Evolutionary conservation across 2,888 invertebrate species (phyloP), one percentile per base, ranked within the genome.

Genomic region (Tenthredo amoena): DNA sequence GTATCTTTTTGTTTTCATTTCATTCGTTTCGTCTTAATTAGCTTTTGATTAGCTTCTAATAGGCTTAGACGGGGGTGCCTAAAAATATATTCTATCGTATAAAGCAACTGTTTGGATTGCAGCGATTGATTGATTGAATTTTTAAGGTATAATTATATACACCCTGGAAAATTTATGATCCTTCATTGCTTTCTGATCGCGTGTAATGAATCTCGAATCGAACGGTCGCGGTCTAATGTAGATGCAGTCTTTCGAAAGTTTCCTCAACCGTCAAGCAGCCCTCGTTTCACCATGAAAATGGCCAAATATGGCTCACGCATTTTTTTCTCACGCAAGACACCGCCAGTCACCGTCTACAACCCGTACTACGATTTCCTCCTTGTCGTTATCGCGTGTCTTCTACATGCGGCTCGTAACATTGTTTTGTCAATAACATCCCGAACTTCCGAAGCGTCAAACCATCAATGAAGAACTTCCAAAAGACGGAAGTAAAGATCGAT

Each of bases 251-350:
- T 81, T 21, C 10, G 7, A 62, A 65, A 81, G 37, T 81, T 81
- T 62, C 15, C 26, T 62, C 34, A n/a, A 37, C 62, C 62, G 21
- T 81, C 21, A 15, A 62, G 26, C 12, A 15, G 31, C 81, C 18
- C 50, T 40, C 81, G 58, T 81, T 40, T 18, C 5, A 81, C 62
- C 9, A 58, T 34, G 81, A 21, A 58, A 58, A 18, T 62, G 58
- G 65, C 58, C 65, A 37, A 68, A 43, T 86, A 74, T 84, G 77
- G 77, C 77, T n/a, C 74, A 86, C 68, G 84, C 74, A 85, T 47
- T 18, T 68, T 68, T 68, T 68, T 50, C 84, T 84, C 88, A 88
- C 88, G 88, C 88, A 85, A 88, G 87, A 87, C 87, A 87, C 88
- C 77, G 82, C 87, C 88, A 88, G 88, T 87, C 88, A 87, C 88